These are phyloP conservation scores for Copsychus sechellarum DNA, from an alignment of 2,113 vertebrate genomes.

Conservation along the genomic window DNA sequence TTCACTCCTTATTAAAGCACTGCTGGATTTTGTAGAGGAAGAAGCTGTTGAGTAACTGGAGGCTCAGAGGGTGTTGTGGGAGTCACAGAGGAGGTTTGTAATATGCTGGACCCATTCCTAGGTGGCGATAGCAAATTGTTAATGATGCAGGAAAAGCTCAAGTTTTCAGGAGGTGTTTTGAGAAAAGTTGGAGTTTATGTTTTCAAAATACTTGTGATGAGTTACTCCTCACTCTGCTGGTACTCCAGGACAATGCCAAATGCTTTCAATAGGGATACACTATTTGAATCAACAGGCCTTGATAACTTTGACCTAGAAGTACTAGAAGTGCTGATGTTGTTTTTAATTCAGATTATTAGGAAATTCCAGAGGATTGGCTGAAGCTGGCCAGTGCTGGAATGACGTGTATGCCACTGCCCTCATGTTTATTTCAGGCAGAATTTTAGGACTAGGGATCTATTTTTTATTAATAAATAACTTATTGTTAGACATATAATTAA, in stretches of 20 bases:
- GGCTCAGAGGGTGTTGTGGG: rapidly evolving
- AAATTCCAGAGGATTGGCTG: not conserved
- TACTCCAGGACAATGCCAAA: not conserved
- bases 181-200: not conserved
- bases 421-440: not conserved
- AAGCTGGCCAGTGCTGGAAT: not conserved
- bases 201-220: not conserved
- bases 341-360: not conserved
- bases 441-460: not conserved
- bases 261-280: rapidly evolving
- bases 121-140: slow-evolving; percentile 29
- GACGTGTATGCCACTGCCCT: not conserved
- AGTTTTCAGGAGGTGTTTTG: not conserved
- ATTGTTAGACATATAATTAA: not conserved
- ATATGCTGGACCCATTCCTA: not conserved
- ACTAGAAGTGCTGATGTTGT: not conserved
- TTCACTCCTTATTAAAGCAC: not conserved
- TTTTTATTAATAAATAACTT: slow-evolving; percentile 5
- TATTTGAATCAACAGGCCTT: not conserved
- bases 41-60: not conserved
- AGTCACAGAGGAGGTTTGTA: not conserved
- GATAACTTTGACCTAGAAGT: not conserved
- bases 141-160: not conserved
- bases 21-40: not conserved
- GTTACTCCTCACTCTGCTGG: not conserved